Evolutionary conservation across 2,113 vertebrate genomes (phyloP).

Genomic region (Anseranas semipalmata): DNA sequence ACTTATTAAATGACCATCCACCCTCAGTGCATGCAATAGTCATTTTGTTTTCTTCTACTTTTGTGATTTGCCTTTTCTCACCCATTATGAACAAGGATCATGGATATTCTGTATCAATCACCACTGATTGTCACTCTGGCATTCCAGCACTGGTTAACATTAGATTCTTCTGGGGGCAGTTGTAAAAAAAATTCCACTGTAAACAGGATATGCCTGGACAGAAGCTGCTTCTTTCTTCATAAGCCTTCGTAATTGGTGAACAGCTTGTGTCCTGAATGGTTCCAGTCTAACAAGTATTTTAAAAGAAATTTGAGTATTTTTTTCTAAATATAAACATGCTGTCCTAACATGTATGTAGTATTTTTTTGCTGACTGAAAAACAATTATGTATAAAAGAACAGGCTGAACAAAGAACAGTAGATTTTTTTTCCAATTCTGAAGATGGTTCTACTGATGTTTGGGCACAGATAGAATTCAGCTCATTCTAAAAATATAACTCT

Average conservation of each 20-base stretch:
- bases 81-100: neutral
- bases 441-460: neutral
- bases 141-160: neutral
- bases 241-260: neutral
- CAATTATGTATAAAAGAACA: neutral
- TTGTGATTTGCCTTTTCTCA: neutral
- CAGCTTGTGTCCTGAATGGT: neutral
- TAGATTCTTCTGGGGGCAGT: neutral
- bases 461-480: neutral
- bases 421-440: neutral
- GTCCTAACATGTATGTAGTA: neutral
- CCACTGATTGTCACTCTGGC: neutral
- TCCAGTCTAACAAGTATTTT: slow-evolving; percentile 12
- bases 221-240: neutral
- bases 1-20: neutral
- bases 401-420: neutral
- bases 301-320: neutral
- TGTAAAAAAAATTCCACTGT: neutral
- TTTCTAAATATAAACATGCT: neutral
- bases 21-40: neutral
- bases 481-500: neutral
- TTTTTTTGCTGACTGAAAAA: neutral
- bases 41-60: neutral
- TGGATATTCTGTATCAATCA: neutral
- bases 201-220: neutral